phyloP scores from a whole-genome alignment of 2,113 vertebrate genomes.

The Lamprologus ornatipinnis region DNA sequence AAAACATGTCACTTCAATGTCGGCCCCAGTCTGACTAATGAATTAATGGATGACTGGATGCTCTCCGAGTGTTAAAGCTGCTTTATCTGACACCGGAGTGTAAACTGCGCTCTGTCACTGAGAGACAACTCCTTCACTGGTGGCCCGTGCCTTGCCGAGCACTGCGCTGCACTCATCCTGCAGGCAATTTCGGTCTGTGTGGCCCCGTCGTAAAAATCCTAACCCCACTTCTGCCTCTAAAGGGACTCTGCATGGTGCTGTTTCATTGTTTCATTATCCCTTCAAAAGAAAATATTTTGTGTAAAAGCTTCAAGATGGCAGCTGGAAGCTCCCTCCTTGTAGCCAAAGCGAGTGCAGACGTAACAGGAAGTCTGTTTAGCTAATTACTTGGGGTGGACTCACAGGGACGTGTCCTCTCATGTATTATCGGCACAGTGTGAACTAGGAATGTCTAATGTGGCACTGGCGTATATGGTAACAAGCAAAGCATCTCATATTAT shows the following conservation, averaged over 20 bases:
- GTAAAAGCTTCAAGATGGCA: background rate
- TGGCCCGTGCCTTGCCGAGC: background rate
- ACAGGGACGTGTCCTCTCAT: background rate
- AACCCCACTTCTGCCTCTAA: background rate
- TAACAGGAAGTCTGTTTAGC: background rate
- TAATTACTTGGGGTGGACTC: background rate
- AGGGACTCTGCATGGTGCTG: background rate
- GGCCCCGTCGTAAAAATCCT: background rate
- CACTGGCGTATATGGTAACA: background rate
- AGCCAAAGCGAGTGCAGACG: background rate
- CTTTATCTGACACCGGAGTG: constrained; percentile 5
- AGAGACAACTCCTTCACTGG: background rate
- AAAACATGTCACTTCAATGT: background rate
- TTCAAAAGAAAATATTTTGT: background rate
- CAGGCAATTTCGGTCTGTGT: background rate
- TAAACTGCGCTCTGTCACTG: constrained; percentile 6
- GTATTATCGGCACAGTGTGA: background rate
- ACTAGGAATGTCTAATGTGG: background rate
- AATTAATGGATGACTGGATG: background rate
- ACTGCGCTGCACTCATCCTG: background rate
- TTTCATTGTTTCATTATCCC: background rate
- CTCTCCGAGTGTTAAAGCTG: background rate
- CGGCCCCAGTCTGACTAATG: constrained; percentile 1
- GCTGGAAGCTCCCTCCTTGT: background rate
- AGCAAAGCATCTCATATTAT: background rate